Percentiles rank a stretch among this genome's conserved stretches.
These are phyloP conservation scores for Paratrypauchen microcephalus DNA, from an alignment of 2,797 vertebrate genomes.

Conservation along the genomic window DNA sequence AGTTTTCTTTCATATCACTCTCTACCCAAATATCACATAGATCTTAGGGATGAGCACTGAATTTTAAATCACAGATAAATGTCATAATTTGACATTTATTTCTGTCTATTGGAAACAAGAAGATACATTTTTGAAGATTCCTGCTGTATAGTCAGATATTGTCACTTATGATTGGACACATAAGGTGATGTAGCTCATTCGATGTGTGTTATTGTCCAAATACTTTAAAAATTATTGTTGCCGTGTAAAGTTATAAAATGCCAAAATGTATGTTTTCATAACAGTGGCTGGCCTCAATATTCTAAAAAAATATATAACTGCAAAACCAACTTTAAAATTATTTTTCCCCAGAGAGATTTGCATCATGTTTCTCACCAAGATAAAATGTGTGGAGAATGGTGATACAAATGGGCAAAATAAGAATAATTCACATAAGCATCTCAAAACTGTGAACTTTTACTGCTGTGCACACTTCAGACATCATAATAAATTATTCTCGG, in stretches of 20 bases:
- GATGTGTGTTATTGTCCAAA: not conserved
- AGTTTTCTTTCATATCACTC: not conserved
- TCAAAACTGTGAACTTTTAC: too few species aligned
- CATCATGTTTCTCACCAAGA: too few species aligned
- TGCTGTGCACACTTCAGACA: too few species aligned
- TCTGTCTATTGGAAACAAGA: not conserved
- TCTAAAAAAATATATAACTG: too few species aligned
- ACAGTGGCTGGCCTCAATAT: not conserved
- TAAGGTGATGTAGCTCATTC: not conserved
- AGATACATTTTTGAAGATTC: not conserved
- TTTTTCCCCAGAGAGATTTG: too few species aligned
- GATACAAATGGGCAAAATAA: not conserved
- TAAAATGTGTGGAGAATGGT: not conserved
- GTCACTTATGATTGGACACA: not conserved
- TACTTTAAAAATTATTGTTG: not conserved
- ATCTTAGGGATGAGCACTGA: slow-evolving; percentile 1
- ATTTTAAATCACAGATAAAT: slow-evolving; percentile 8
- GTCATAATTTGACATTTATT: slow-evolving; percentile 13
- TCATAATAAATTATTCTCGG: too few species aligned
- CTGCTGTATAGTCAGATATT: not conserved
- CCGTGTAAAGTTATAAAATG: too few species aligned
- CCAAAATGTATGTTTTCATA: not conserved
- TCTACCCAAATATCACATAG: slow-evolving; percentile 1
- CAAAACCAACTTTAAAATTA: too few species aligned
- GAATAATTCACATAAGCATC: not conserved